phyloP scores from a whole-genome alignment of 2,797 vertebrate genomes.

The Podargus strigoides region DNA sequence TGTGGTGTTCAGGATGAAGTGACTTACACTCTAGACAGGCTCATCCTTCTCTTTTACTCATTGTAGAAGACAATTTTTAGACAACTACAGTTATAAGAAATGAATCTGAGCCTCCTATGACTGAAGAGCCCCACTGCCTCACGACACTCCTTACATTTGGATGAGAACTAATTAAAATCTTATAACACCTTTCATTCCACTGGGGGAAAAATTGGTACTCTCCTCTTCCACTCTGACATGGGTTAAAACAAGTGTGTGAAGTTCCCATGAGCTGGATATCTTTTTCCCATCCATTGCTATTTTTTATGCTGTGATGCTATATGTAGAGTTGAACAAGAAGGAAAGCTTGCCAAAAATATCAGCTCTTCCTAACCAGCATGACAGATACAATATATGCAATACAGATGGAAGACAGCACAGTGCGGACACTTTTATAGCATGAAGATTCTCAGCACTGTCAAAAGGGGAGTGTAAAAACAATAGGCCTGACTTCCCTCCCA shows the following conservation, averaged over 20 bases:
- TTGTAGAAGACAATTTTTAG: neutral
- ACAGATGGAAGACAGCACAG: constrained; percentile 35
- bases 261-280: constrained; percentile 7
- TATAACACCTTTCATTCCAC: neutral
- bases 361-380: constrained; percentile 28
- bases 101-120: neutral
- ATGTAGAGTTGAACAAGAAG: neutral
- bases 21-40: neutral
- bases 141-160: neutral
- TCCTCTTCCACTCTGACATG: neutral
- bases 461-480: constrained; percentile 29
- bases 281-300: constrained; percentile 2
- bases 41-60: neutral
- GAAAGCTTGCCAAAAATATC: constrained; percentile 51
- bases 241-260: neutral
- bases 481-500: neutral
- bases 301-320: constrained; percentile 24
- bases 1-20: neutral
- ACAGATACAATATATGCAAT: constrained; percentile 48
- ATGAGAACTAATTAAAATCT: neutral
- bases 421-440: constrained; percentile 27
- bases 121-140: neutral
- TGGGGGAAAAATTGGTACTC: neutral
- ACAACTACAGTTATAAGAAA: neutral
- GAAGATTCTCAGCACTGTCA: constrained; percentile 49